Evolutionary conservation across 2,888 invertebrate genomes (phyloP), one percentile per base, ranked within the genome.

Genomic region (Eilema depressum): DNA sequence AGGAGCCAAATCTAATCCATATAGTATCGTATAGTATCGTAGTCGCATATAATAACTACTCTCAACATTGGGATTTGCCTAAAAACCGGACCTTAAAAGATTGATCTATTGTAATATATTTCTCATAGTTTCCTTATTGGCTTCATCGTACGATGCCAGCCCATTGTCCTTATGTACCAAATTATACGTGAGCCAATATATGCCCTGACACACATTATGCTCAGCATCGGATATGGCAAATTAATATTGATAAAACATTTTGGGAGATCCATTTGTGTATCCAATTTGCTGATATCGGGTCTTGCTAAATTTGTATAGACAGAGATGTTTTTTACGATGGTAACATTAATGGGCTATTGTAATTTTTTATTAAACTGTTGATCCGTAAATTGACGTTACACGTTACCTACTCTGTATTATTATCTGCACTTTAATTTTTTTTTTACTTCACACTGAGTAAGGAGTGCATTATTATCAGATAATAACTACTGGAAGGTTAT

Each of bases 161-260:
- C 41, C 28, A 64, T 69, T 70, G 66, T 70, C 62, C 63, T 66
- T 41, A 63, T 30, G 66, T 62, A 66, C 63, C 28, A 63, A 70
- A 66, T 70, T 63, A 66, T 70, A 70, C 66, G 70, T 62, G 66
- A 66, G 56, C 62, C 62, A 37, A 62, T 70, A 66, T 67, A 67
- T 63, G 26, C 28, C 41, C 63, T 37, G 56, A 28, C 63, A 61
- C 70, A 62, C 62, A 63, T 70, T 67, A 66, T 67, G 41, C 28
- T 59, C 70, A 70, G 41, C 33, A 41, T 53, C 41, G 63, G 59
- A 66, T 70, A 63, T 63, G 57, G 70, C 41, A 67, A 67, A 70
- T 70, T 70, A 70, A 70, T 70, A 57, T 67, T 70, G 70, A 63
- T 70, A 30, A 70, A 63, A 63, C 47, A 67, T 67, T 70, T 66